Evolutionary conservation across 2,797 vertebrate genomes (phyloP), one percentile per base, ranked within the genome.

Genomic region (Acipenser transmontanus): DNA sequence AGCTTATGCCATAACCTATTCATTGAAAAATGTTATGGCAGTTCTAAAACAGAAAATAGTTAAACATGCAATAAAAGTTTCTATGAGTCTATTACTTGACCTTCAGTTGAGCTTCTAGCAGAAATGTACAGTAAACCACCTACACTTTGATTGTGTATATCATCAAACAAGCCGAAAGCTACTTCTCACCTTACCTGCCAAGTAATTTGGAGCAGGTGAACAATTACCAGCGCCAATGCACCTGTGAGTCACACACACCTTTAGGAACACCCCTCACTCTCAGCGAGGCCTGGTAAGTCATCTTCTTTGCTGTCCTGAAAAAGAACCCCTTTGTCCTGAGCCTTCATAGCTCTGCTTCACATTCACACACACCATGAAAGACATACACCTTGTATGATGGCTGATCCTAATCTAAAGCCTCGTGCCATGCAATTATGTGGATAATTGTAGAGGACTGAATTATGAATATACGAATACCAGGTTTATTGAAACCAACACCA

Each of bases 321-420:
- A 34, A 34, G 3, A 34, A 34, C 1, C 3, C 73, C 80, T 77
- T 84, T 85, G 82, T 82, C 74, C 69, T 78, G 74, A 77, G 75
- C 73, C 79, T 75, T 66, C 70, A 76, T 76, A 86, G 86, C 87
- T 83, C 78, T 78, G 77, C 85, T 86, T 68, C 70, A 76, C 34
- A 76, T 11, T 2, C 71, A 71, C 74, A 74, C 76, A 34, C 34
- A 34, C 71, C 69, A 73, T 72, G 75, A 78, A 34, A n/a, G n/a
- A n/a, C 85, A 87, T 87, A 84, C 79, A 84, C 84, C 84, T 84
- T 81, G 83, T 77, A 71, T 69, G 77, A 81, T 78, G 83, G 88
- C 80, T 82, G 83, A 83, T 82, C 89, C 87, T 86, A 82, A 90
- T 91, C 90, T 88, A 85, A 83, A 85, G 83, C 83, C 71, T 34